A percentile compares a stretch with the other conserved stretches of the same genome.
These are phyloP conservation scores for Meta bourneti DNA, from an alignment of 2,888 invertebrate species.

Conservation along the genomic window DNA sequence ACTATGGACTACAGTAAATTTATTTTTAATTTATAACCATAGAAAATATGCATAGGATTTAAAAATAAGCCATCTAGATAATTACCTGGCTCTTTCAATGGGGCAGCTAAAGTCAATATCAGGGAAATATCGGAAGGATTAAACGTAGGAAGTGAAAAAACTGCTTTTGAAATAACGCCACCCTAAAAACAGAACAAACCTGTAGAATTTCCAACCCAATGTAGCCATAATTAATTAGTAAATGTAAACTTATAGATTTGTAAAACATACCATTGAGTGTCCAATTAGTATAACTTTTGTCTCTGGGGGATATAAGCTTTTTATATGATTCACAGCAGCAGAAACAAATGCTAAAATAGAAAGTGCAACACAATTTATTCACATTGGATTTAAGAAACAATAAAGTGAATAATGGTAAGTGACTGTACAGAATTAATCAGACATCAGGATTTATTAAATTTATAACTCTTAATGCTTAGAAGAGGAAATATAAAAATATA, in stretches of 20 bases:
- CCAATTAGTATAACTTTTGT: constrained; percentile 89
- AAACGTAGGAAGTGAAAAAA: constrained; percentile 85
- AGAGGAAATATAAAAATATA: background rate
- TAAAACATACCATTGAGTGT: constrained; percentile 91
- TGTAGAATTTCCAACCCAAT: constrained; percentile 74
- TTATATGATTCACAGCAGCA: constrained; percentile 81
- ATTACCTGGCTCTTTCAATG: constrained; percentile 86
- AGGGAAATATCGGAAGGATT: constrained; percentile 85
- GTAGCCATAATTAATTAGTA: background rate
- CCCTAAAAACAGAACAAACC: constrained; percentile 84
- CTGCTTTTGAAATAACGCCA: constrained; percentile 89
- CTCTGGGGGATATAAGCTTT: constrained; percentile 86
- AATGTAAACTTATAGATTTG: constrained; percentile 20
- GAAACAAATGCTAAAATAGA: constrained; percentile 80
- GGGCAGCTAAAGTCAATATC: constrained; percentile 91
- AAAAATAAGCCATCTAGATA: too few species aligned
- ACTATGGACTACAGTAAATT: too few species aligned
- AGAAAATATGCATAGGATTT: too few species aligned
- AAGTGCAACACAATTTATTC: background rate
- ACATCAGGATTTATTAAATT: too few species aligned
- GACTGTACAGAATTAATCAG: too few species aligned
- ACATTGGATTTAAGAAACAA: background rate
- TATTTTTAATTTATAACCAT: too few species aligned
- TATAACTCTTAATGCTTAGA: too few species aligned
- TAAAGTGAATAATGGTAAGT: too few species aligned